Percentiles rank a stretch among this genome's conserved stretches.
phyloP scores from a whole-genome alignment of 2,797 vertebrate genomes.

The Anabacerthia variegaticeps region DNA sequence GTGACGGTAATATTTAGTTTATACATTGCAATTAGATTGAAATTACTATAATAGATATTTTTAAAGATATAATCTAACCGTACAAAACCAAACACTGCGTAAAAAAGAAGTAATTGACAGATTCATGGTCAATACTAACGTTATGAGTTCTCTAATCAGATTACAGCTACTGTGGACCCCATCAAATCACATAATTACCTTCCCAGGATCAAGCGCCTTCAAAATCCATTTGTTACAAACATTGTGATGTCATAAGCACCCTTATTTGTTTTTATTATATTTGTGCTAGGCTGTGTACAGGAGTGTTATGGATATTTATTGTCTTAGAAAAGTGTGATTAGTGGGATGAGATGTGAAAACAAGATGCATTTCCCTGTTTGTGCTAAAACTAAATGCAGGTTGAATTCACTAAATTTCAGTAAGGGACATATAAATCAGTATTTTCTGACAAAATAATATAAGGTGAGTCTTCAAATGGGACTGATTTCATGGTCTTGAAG shows the following conservation, averaged over 20 bases:
- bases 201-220: not conserved
- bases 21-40: not conserved
- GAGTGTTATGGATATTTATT: conserved; percentile 30
- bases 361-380: conserved; percentile 45
- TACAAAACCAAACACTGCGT: not conserved
- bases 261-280: not conserved
- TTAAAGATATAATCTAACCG: not conserved
- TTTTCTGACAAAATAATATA: conserved; percentile 40
- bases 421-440: conserved; percentile 54
- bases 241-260: not conserved
- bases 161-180: not conserved
- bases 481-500: conserved; percentile 25
- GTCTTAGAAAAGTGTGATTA: not conserved
- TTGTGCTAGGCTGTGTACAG: not conserved
- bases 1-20: not conserved
- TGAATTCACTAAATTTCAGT: conserved; percentile 21
- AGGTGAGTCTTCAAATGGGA: conserved; percentile 28
- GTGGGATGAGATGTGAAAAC: not conserved
- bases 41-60: not conserved
- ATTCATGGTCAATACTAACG: not conserved
- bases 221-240: conserved; percentile 34
- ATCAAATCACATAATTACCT: not conserved
- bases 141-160: conserved; percentile 14
- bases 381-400: conserved; percentile 4
- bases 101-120: not conserved